phyloP scores from a whole-genome alignment of 2,888 invertebrate species.

The Calameuta pallipes region DNA sequence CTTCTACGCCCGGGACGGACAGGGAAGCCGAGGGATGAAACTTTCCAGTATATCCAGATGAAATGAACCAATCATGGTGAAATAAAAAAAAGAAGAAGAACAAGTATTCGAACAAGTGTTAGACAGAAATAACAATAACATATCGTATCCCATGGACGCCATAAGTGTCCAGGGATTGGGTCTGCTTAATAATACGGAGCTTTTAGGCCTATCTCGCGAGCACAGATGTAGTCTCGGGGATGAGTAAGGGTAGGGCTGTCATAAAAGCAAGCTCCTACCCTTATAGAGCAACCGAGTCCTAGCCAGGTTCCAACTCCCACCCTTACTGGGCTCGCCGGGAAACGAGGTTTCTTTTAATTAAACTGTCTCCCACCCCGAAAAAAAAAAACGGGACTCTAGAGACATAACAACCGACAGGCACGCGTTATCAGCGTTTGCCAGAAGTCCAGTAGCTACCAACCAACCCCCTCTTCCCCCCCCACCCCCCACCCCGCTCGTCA shows the following conservation, averaged over 20 bases:
- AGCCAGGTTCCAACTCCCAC: slow-evolving; percentile 4
- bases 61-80: not conserved
- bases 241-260: slow-evolving; percentile 35
- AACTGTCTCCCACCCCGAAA: slow-evolving; percentile 49
- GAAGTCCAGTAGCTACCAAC: slow-evolving; percentile 19
- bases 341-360: slow-evolving; percentile 65
- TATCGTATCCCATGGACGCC: not conserved
- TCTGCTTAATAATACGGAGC: slow-evolving; percentile 33
- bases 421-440: slow-evolving; percentile 62
- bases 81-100: not conserved
- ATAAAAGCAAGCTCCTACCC: slow-evolving; percentile 36
- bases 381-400: slow-evolving; percentile 47
- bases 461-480: not conserved
- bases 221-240: slow-evolving; percentile 38
- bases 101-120: not conserved
- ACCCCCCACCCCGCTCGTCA: not conserved
- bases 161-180: slow-evolving; percentile 1
- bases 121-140: not conserved
- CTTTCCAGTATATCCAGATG: not conserved
- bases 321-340: slow-evolving; percentile 14
- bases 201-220: slow-evolving; percentile 45
- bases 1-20: slow-evolving; percentile 23
- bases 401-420: slow-evolving; percentile 59
- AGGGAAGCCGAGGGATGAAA: slow-evolving; percentile 1
- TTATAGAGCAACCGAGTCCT: slow-evolving; percentile 1